Evolutionary conservation across 92 coral and sea anemone species (phyloP), one percentile per base, ranked within the genome.

Genomic region (Palythoa grandis): DNA sequence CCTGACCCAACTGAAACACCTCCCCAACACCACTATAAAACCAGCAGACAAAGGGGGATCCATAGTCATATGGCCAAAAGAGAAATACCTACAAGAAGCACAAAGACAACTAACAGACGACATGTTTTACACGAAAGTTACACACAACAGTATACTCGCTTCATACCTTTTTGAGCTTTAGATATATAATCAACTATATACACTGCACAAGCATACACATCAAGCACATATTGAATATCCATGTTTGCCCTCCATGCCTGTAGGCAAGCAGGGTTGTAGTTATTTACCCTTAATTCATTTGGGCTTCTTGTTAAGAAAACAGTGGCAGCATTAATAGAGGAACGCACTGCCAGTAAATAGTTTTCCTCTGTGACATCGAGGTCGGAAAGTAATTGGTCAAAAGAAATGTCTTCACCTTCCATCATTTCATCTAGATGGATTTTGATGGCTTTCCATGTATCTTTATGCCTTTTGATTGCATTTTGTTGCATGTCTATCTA

Each of bases 191-290:
- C 40, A 16, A 71, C 15, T 29, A 29, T 43, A 43, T 43, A 43
- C 50, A 43, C 50, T 43, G 50, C 50, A 43, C 50, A 43, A 43
- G 50, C 50, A 71, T 71, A 71, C 54, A 74, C 79, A 74, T 74
- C 56, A 74, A 74, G 79, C 53, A 74, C 79, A 37, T 40, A 74
- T 5, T 71, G 25, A 71, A 71, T 71, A 40, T 71, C 40, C 76
- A 71, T 71, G 76, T 71, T 71, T 71, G 83, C 74, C 70, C 85
- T 79, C 85, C 85, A 79, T 79, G 85, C 85, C 43, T 50, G 39
- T 25, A 52, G 72, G 66, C 83, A 78, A 48, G 83, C 83, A 47
- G 83, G 47, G 68, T 78, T 78, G 70, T 79, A 79, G 73, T 52
- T 79, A 35, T 79, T 79, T 54, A 79, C 85, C 54, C 85, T 79